phyloP scores from a whole-genome alignment of 2,113 vertebrate genomes.

The Vombatus ursinus region DNA sequence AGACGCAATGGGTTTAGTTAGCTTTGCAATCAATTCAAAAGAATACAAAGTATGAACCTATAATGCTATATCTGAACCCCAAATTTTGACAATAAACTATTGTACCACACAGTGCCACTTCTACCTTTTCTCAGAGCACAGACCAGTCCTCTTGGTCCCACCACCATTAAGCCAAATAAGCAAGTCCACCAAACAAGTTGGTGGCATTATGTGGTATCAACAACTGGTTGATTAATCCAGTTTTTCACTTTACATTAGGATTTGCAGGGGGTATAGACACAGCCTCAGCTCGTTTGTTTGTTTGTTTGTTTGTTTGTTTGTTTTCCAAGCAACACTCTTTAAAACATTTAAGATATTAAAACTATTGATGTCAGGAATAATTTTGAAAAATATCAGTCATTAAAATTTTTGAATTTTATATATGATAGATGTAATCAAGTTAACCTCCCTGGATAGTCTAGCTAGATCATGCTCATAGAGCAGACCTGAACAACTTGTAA shows the following conservation, averaged over 20 bases:
- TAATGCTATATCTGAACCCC: not conserved
- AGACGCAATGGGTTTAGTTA: not conserved
- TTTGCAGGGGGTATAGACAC: not conserved
- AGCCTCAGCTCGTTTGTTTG: too few species aligned
- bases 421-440: too few species aligned
- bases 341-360: constrained; percentile 34
- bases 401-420: not conserved
- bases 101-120: not conserved
- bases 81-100: not conserved
- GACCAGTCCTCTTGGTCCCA: not conserved
- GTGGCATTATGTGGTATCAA: constrained; percentile 30
- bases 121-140: constrained; percentile 17
- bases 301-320: not conserved
- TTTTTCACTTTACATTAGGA: constrained; percentile 28
- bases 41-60: constrained; percentile 16
- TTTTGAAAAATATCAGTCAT: constrained; percentile 19
- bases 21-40: not conserved
- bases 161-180: constrained; percentile 2
- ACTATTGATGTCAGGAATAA: not conserved
- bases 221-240: not conserved
- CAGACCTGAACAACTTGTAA: too few species aligned
- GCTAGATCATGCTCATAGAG: too few species aligned
- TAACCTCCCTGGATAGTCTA: too few species aligned
- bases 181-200: not conserved
- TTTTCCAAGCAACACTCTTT: not conserved